Conservation (phyloP, 2,113 vertebrate genomes). For the Carassius auratus region DNA sequence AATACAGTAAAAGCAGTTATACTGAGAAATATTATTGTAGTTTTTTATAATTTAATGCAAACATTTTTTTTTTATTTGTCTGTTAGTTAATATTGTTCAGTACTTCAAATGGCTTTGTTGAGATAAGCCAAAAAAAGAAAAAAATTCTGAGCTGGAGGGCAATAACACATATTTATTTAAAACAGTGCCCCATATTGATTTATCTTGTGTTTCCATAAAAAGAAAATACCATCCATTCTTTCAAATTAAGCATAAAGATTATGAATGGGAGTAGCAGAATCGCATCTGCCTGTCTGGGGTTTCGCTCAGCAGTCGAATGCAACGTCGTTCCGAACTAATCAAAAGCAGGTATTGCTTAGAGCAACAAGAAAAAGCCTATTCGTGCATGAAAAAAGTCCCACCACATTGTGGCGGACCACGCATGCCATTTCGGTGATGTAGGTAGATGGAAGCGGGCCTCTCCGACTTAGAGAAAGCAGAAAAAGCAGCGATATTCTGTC, state of each 20-base stretch:
- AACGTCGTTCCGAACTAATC: constrained; percentile 20
- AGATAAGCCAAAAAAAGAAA: not conserved
- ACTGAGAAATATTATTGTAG: not conserved
- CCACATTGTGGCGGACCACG: constrained; percentile 38
- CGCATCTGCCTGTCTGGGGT: not conserved
- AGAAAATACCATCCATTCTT: not conserved
- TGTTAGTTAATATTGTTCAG: not conserved
- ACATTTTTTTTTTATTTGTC: too few species aligned
- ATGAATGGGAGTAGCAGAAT: not conserved
- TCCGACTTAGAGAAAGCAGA: not conserved
- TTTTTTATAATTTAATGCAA: not conserved
- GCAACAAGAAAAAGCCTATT: constrained; percentile 41
- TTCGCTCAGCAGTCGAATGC: constrained; percentile 2
- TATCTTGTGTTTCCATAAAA: not conserved
- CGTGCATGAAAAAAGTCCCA: constrained; percentile 37
- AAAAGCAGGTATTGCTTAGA: constrained; percentile 45
- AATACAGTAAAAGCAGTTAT: not conserved
- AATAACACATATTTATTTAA: not conserved
- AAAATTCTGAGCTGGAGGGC: not conserved
- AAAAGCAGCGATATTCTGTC: constrained; percentile 6
- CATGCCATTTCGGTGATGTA: constrained; percentile 47
- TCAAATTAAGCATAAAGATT: not conserved
- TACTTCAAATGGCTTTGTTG: not conserved
- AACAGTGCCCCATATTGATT: not conserved
- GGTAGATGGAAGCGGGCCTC: constrained; percentile 34